phyloP scores from a whole-genome alignment of 2,113 vertebrate genomes.

The Festucalex cinctus region DNA sequence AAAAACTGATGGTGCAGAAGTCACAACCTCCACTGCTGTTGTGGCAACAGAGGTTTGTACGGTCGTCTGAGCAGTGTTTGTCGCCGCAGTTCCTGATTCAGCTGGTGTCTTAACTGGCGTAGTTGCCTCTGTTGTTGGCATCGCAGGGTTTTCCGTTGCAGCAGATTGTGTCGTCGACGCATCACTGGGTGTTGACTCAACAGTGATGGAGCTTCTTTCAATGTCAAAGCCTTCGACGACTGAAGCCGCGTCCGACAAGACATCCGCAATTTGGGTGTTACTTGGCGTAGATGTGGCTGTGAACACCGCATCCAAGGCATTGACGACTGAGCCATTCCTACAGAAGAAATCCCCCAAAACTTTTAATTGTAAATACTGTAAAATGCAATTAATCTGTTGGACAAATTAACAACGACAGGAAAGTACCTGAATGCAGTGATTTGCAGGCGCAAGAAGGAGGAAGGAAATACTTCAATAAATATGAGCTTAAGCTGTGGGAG shows the following conservation, averaged over 20 bases:
- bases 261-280: constrained; percentile 2
- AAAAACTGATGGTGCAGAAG: no score
- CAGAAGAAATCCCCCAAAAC: neutral
- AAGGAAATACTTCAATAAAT: neutral
- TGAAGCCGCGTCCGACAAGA: constrained; percentile 22
- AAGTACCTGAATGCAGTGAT: constrained; percentile 34
- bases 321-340: constrained; percentile 49
- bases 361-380: neutral
- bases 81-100: neutral
- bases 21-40: no score
- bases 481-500: constrained; percentile 22
- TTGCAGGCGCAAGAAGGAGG: constrained; percentile 3
- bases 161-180: neutral
- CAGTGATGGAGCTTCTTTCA: constrained; percentile 11
- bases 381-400: neutral
- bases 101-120: neutral
- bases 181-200: constrained; percentile 9
- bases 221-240: constrained; percentile 32
- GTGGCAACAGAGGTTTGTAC: no score
- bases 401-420: no score
- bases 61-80: no score
- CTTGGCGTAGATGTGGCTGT: constrained; percentile 7
- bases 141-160: fast-evolving
- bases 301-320: neutral
- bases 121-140: neutral